Conservation (phyloP, 2,113 vertebrate genomes). For the Albula goreensis region DNA sequence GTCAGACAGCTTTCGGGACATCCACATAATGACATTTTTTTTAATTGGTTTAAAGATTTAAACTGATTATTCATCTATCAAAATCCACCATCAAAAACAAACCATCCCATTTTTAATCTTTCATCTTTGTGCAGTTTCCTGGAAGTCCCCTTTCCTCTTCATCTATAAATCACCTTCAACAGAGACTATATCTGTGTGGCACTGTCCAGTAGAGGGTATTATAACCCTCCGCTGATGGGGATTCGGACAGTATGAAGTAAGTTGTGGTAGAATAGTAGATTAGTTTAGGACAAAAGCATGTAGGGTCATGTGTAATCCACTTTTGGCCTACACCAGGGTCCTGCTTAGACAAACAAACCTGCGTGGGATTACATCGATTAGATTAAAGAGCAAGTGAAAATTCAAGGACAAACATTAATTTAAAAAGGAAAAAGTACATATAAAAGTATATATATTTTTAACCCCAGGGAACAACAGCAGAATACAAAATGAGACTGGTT, state of each 20-base stretch:
- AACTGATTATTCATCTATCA: background rate
- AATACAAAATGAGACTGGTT: background rate
- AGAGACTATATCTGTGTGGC: too few species aligned
- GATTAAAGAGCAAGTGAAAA: slow-evolving; percentile 38
- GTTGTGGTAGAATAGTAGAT: background rate
- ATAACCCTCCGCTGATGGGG: background rate
- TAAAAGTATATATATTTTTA: background rate
- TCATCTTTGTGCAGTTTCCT: background rate
- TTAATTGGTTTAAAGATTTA: slow-evolving; percentile 16
- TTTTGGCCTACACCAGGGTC: slow-evolving; percentile 41
- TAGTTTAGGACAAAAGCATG: background rate
- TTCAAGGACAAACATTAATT: background rate
- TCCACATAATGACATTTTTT: background rate
- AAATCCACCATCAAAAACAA: background rate
- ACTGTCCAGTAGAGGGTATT: background rate
- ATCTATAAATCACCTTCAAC: background rate
- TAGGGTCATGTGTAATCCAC: slow-evolving; percentile 53
- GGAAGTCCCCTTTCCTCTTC: background rate
- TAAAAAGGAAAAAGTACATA: background rate
- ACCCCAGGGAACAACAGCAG: background rate
- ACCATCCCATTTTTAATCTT: background rate
- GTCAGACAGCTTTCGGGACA: slow-evolving; percentile 5
- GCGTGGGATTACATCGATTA: slow-evolving; percentile 52
- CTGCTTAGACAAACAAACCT: slow-evolving; percentile 27
- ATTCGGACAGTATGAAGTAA: background rate